Percentiles rank a stretch among this genome's conserved stretches.
phyloP scores from a whole-genome alignment of 2,113 vertebrate species.

The Rhinolophus sinicus region DNA sequence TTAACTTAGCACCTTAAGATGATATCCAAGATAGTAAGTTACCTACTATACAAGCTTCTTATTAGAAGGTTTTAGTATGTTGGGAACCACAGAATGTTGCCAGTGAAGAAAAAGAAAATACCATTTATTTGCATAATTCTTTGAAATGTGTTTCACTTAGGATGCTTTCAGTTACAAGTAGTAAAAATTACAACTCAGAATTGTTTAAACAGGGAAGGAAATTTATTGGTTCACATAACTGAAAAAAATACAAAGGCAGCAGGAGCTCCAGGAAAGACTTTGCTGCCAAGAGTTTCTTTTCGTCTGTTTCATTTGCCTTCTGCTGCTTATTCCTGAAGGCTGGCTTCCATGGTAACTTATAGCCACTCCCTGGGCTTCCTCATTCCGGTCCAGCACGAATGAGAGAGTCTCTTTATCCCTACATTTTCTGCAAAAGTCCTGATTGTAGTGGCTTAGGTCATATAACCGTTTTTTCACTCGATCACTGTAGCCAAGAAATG shows the following conservation, averaged over 20 bases:
- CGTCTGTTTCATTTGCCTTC: background rate
- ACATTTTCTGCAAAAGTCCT: constrained; percentile 13
- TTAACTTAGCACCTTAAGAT: background rate
- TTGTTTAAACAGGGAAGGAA: background rate
- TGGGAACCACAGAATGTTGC: background rate
- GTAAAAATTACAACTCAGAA: background rate
- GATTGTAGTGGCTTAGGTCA: background rate
- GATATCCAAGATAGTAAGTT: background rate
- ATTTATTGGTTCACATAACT: background rate
- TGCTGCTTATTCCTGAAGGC: background rate
- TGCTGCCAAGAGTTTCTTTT: background rate
- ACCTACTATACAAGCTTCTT: background rate
- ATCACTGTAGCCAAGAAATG: constrained; percentile 11
- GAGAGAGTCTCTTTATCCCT: background rate
- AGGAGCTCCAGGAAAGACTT: background rate
- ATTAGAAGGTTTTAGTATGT: background rate
- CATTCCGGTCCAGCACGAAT: background rate
- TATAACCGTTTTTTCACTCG: background rate
- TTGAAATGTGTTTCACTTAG: constrained; percentile 43
- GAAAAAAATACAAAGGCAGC: background rate
- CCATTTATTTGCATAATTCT: background rate
- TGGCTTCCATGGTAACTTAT: background rate
- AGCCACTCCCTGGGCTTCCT: background rate
- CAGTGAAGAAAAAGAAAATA: background rate
- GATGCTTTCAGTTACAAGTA: constrained; percentile 5